phyloP scores from a whole-genome alignment of 2,888 invertebrate genomes.

The Coenonympha arcania region DNA sequence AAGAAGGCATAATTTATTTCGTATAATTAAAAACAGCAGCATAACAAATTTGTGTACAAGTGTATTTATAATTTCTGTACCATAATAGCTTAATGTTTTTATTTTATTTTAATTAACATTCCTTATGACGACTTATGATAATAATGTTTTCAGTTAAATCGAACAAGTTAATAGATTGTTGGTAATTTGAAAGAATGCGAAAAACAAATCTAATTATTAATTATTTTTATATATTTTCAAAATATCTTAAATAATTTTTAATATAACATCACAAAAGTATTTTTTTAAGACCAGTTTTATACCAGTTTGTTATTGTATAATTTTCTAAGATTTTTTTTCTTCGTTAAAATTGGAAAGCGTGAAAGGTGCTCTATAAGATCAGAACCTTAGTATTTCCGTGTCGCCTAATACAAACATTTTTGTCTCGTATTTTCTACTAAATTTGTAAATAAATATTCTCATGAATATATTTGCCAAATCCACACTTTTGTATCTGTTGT shows the following conservation, averaged over 20 bases:
- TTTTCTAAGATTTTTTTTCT: slow-evolving; percentile 18
- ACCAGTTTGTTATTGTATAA: slow-evolving; percentile 19
- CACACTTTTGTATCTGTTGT: slow-evolving; percentile 62
- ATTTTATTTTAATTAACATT: slow-evolving; percentile 8
- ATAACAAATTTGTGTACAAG: slow-evolving; percentile 47
- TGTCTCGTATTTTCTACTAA: slow-evolving; percentile 12
- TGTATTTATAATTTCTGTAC: slow-evolving; percentile 73
- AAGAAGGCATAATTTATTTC: slow-evolving; percentile 56
- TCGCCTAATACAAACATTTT: slow-evolving; percentile 9
- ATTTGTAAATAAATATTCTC: slow-evolving; percentile 32
- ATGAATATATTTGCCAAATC: slow-evolving; percentile 49
- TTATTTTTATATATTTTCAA: slow-evolving; percentile 24
- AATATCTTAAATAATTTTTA: neutral
- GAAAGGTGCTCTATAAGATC: slow-evolving; percentile 18
- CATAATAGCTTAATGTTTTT: slow-evolving; percentile 51
- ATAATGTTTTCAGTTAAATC: slow-evolving; percentile 45
- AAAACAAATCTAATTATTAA: slow-evolving; percentile 41
- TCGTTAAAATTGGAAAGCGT: slow-evolving; percentile 19
- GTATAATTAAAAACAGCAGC: slow-evolving; percentile 46
- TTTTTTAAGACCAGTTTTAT: slow-evolving; percentile 24
- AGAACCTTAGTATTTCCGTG: slow-evolving; percentile 14
- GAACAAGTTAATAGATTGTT: slow-evolving; percentile 54
- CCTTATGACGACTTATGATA: slow-evolving; percentile 1
- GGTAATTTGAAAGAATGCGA: slow-evolving; percentile 21
- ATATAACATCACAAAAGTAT: slow-evolving; percentile 32